Conservation (phyloP, 2,113 vertebrate species). For the Tinamus guttatus region DNA sequence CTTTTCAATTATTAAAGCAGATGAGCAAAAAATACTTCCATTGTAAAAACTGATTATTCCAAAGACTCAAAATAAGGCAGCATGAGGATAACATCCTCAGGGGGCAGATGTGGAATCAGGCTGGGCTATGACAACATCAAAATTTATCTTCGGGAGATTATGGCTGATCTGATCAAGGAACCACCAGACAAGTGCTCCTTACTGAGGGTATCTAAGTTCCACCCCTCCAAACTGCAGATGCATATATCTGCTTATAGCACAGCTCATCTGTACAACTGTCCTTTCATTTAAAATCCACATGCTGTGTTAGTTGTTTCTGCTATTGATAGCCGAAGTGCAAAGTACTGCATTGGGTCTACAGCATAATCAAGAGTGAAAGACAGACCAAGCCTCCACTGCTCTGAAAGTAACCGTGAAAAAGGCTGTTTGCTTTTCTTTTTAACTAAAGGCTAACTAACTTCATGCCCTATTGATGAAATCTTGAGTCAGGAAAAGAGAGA, state of each 20-base stretch:
- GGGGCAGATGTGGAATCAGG: conserved; percentile 22
- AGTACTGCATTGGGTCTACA: not conserved
- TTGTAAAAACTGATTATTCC: conserved; percentile 30
- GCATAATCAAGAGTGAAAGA: not conserved
- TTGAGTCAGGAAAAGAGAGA: not conserved
- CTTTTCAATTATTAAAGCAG: conserved; percentile 21
- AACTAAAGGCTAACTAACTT: not conserved
- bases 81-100: not conserved
- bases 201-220: conserved; percentile 41
- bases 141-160: conserved; percentile 59
- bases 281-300: conserved; percentile 52
- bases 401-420: not conserved
- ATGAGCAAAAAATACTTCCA: conserved; percentile 30
- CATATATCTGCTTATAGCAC: conserved; percentile 42
- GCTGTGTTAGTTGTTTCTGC: conserved; percentile 4
- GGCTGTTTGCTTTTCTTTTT: not conserved
- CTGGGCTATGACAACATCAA: conserved; percentile 45
- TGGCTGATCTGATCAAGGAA: conserved; percentile 60
- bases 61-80: conserved; percentile 27
- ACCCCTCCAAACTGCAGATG: conserved; percentile 19
- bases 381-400: not conserved
- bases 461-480: not conserved
- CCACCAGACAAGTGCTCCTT: conserved; percentile 29
- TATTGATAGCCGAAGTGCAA: not conserved
- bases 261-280: not conserved